These are phyloP conservation scores for Sarcophaga subvicina DNA, from an alignment of 2,888 invertebrate species.

Conservation along the genomic window DNA sequence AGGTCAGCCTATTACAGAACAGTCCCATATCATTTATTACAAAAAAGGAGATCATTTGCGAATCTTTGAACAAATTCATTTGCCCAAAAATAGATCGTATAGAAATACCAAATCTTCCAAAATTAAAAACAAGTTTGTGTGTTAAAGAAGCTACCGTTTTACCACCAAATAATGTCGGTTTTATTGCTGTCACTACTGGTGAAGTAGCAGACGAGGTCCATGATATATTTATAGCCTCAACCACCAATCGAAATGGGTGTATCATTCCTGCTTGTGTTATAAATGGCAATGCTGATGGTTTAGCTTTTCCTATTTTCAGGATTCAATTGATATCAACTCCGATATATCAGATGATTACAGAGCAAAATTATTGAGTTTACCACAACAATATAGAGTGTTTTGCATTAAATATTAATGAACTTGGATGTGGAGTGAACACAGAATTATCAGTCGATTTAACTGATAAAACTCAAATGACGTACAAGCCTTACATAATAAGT, in stretches of 20 bases:
- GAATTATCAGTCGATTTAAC: conserved; percentile 30
- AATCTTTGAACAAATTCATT: no score
- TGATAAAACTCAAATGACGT: background rate
- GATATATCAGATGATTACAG: background rate
- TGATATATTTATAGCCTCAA: background rate
- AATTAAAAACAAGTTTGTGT: no score
- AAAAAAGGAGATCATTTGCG: no score
- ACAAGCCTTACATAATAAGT: conserved; percentile 1
- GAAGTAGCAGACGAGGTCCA: background rate
- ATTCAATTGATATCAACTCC: conserved; percentile 15
- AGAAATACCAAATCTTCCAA: no score
- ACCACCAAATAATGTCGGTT: no score
- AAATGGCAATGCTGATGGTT: conserved; percentile 1
- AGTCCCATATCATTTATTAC: no score
- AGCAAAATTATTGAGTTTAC: background rate
- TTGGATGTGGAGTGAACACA: conserved; percentile 10
- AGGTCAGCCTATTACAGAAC: conserved; percentile 18
- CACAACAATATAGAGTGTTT: conserved; percentile 17
- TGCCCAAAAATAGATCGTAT: no score
- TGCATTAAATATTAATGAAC: conserved; percentile 19
- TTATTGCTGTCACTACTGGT: background rate
- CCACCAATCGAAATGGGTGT: conserved; percentile 8
- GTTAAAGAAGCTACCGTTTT: no score
- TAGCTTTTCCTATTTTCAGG: background rate
- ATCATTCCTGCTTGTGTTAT: conserved; percentile 16